Conservation (phyloP, 2,888 invertebrate species). For the Xestia rhomboidea region DNA sequence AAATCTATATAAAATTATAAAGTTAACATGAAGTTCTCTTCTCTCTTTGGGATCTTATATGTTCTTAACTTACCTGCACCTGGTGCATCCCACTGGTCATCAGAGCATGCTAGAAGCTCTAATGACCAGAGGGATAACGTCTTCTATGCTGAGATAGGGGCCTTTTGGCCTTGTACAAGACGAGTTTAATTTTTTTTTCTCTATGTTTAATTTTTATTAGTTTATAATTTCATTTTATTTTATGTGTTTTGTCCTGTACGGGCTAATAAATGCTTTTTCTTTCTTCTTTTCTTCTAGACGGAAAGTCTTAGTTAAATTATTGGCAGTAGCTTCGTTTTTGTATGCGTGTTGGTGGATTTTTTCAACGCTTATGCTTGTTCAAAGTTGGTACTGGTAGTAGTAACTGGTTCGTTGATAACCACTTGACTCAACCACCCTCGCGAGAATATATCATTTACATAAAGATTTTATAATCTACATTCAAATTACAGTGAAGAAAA, state of each 20-base stretch:
- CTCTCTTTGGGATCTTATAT: neutral
- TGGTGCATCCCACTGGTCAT: neutral
- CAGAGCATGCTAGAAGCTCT: neutral
- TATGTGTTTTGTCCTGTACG: no score
- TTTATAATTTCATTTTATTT: no score
- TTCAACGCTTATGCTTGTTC: neutral
- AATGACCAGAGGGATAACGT: neutral
- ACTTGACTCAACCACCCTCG: neutral
- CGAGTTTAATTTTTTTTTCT: no score
- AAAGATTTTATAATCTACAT: slow-evolving; percentile 8
- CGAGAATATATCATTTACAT: slow-evolving; percentile 3
- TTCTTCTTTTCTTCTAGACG: no score
- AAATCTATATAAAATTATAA: no score
- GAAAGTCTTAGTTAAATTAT: neutral
- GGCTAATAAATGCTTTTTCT: no score
- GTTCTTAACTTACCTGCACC: neutral
- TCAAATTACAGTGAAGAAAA: slow-evolving; percentile 23
- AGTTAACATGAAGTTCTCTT: neutral
- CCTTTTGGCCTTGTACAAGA: no score
- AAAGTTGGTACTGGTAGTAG: neutral
- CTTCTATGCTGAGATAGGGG: no score
- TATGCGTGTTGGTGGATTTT: neutral
- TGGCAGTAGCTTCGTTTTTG: neutral
- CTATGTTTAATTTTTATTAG: no score
- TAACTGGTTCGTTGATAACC: neutral